A percentile compares a stretch with the other conserved stretches of the same genome.
phyloP scores from a whole-genome alignment of 37 sponge, comb jelly and placozoan species.

The Hexactinellida sp. region DNA sequence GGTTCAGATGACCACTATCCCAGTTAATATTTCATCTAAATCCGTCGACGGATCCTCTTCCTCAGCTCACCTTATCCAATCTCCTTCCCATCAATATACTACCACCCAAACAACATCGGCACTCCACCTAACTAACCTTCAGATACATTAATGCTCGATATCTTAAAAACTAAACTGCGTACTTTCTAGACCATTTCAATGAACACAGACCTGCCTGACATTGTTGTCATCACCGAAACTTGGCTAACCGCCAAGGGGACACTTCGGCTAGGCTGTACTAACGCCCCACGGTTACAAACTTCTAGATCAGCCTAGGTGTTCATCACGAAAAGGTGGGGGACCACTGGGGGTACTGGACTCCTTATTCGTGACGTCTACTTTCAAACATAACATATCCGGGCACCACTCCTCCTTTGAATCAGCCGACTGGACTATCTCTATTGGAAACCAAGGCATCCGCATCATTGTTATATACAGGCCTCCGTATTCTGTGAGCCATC shows the following conservation, averaged over 20 bases:
- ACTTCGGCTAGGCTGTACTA: neutral
- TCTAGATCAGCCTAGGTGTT: too few relatives aligned
- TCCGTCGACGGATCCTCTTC: neutral
- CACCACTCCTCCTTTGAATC: too few relatives aligned
- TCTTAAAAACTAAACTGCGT: neutral
- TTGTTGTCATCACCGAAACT: neutral
- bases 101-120: neutral
- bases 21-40: too few relatives aligned
- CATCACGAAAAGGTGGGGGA: too few relatives aligned
- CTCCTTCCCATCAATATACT: neutral
- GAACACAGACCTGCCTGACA: too few relatives aligned
- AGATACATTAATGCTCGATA: neutral
- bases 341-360: neutral
- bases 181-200: neutral
- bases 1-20: too few relatives aligned
- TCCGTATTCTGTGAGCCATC: too few relatives aligned
- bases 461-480: too few relatives aligned
- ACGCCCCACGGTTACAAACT: neutral
- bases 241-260: neutral
- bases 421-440: too few relatives aligned
- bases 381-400: neutral
- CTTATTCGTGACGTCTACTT: neutral
- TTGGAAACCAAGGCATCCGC: too few relatives aligned
- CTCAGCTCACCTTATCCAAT: neutral
- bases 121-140: too few relatives aligned